Conservation (phyloP, 2,113 vertebrate genomes). For the Menura novaehollandiae region DNA sequence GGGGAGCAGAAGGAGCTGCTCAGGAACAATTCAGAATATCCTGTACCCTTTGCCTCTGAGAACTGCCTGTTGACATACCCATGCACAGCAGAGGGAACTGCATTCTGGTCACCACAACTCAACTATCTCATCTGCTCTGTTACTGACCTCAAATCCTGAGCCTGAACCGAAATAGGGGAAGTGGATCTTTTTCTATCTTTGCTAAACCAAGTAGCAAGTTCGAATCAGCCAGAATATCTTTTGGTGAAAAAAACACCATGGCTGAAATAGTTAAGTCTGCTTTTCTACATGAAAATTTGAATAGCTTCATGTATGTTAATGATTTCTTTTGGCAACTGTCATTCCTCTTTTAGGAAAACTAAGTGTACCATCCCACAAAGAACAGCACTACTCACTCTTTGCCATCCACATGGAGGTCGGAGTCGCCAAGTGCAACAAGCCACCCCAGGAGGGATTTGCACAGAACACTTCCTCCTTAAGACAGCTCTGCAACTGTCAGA, state of each 20-base stretch:
- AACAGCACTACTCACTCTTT: neutral
- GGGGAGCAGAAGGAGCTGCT: neutral
- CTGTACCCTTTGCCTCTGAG: fast-evolving
- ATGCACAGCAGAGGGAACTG: neutral
- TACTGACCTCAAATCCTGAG: neutral
- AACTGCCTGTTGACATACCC: neutral
- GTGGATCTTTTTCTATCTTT: neutral
- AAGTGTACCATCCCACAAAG: neutral
- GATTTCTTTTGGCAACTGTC: neutral
- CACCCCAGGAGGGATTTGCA: neutral
- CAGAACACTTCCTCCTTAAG: neutral
- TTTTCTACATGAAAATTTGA: neutral
- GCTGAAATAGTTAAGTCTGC: neutral
- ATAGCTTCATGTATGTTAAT: neutral
- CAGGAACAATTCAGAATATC: neutral
- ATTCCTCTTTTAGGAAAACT: neutral
- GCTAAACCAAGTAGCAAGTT: neutral
- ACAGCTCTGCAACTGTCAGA: neutral
- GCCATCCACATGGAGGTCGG: fast-evolving
- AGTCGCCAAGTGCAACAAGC: fast-evolving
- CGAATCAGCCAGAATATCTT: neutral
- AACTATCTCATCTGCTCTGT: neutral
- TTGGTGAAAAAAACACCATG: neutral
- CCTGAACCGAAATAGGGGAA: neutral
- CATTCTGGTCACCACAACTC: neutral